phyloP scores from a whole-genome alignment of 1,140 invertebrate genomes.

The Solen grandis region DNA sequence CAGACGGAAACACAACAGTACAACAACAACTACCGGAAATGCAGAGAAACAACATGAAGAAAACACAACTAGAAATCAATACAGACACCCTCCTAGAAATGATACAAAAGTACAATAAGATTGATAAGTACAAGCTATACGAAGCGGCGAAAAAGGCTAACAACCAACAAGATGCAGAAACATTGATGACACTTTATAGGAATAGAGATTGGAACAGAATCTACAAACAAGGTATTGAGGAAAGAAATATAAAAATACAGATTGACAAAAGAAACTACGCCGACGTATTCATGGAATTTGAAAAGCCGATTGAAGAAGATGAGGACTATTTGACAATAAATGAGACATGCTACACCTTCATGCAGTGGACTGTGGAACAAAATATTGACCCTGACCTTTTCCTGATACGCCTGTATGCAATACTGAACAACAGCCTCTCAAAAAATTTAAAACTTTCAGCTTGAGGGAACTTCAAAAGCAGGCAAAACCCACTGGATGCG shows the following conservation, averaged over 20 bases:
- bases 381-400: neutral
- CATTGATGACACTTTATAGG: neutral
- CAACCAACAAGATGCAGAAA: neutral
- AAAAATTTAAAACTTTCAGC: conserved; percentile 15
- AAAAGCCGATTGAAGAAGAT: neutral
- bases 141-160: neutral
- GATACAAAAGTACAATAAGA: conserved; percentile 1
- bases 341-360: neutral
- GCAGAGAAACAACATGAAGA: neutral
- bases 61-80: neutral
- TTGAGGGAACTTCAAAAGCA: neutral
- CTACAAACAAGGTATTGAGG: neutral
- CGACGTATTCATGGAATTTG: neutral
- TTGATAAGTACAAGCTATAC: neutral
- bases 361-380: conserved; percentile 1
- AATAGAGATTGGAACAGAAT: neutral
- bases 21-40: neutral
- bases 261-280: neutral
- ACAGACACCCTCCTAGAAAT: neutral
- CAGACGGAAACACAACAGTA: neutral
- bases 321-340: no score
- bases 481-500: conserved; percentile 4
- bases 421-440: neutral
- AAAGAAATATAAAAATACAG: neutral
- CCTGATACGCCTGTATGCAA: neutral